phyloP scores from a whole-genome alignment of 1,140 invertebrate genomes.

The Bombus balteatus region DNA sequence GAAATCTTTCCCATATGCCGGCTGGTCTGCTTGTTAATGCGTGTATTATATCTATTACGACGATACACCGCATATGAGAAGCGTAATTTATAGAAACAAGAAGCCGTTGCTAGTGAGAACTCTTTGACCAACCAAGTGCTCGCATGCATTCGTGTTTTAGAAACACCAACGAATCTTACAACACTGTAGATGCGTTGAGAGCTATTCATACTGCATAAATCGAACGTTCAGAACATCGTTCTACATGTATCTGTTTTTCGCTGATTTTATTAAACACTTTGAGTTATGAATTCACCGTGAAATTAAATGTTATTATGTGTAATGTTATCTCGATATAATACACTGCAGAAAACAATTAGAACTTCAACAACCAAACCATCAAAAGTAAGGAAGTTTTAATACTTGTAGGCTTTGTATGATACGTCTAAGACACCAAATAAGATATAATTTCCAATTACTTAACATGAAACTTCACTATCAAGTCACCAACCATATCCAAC shows the following conservation, averaged over 20 bases:
- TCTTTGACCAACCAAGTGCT: conserved; percentile 16
- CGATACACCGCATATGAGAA: conserved; percentile 11
- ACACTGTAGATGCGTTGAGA: background rate
- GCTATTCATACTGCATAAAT: background rate
- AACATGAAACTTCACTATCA: too few species aligned
- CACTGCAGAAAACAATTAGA: too few species aligned
- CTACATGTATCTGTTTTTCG: background rate
- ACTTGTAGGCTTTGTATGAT: too few species aligned
- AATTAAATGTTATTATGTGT: too few species aligned
- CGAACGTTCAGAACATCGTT: background rate
- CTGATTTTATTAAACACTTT: background rate
- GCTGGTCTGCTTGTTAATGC: conserved; percentile 54
- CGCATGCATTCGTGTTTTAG: background rate
- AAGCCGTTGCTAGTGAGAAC: conserved; percentile 29
- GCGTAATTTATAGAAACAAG: conserved; percentile 56
- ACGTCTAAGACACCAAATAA: too few species aligned
- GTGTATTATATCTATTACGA: conserved; percentile 54
- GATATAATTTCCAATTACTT: too few species aligned
- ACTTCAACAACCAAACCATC: too few species aligned
- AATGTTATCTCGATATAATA: too few species aligned
- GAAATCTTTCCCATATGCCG: conserved; percentile 41
- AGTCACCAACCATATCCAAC: background rate
- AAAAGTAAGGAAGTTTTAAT: too few species aligned
- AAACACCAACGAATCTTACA: conserved; percentile 2
- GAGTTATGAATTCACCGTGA: background rate